phyloP scores from a whole-genome alignment of 2,797 vertebrate genomes.

The Urocyon cinereoargenteus region DNA sequence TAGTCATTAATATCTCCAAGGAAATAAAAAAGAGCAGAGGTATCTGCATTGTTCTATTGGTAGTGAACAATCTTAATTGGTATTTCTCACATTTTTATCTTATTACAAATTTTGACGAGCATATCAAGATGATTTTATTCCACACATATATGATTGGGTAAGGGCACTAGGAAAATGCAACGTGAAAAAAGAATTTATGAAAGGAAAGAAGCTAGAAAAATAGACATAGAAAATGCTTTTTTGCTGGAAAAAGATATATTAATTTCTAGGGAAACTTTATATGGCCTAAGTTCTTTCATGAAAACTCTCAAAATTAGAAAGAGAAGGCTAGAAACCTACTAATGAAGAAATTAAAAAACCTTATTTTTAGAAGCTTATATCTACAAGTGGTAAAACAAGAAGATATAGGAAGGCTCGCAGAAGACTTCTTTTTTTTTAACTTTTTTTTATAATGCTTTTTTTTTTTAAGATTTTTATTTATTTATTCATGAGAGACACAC shows the following conservation, averaged over 20 bases:
- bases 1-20: slow-evolving; percentile 36
- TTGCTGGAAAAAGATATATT: slow-evolving; percentile 1
- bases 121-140: slow-evolving; percentile 38
- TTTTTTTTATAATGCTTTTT: too few species aligned
- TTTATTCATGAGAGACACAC: too few species aligned
- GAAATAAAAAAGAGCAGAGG: background rate
- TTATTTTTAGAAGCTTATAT: background rate
- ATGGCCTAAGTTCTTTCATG: slow-evolving; percentile 25
- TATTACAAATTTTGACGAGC: background rate
- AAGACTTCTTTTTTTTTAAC: background rate
- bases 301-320: slow-evolving; percentile 34
- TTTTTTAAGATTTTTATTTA: too few species aligned
- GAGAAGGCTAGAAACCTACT: background rate
- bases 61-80: background rate
- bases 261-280: slow-evolving; percentile 45
- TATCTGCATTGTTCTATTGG: background rate
- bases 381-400: background rate
- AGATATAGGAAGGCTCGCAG: background rate
- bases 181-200: background rate
- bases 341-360: background rate
- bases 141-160: background rate
- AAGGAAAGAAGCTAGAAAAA: slow-evolving; percentile 20
- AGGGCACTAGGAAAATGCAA: slow-evolving; percentile 6
- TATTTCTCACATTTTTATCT: background rate
- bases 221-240: slow-evolving; percentile 6